These are phyloP conservation scores for Chrysodeixis includens DNA, from an alignment of 2,888 invertebrate species.

Conservation along the genomic window DNA sequence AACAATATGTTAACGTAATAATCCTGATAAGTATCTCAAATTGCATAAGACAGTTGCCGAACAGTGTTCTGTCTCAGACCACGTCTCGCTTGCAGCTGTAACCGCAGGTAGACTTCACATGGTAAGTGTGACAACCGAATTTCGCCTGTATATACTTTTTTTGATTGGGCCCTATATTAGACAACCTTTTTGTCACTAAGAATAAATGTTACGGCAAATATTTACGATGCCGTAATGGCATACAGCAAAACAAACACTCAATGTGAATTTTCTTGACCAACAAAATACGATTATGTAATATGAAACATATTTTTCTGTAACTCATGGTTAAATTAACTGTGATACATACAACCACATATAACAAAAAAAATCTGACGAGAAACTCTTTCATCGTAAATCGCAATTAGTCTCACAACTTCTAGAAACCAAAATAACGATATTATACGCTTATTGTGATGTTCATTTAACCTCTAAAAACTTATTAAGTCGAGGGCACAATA, in stretches of 20 bases:
- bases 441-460: background rate
- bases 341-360: background rate
- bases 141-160: too few species aligned
- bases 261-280: too few species aligned
- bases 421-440: constrained; percentile 22
- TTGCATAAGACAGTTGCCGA: background rate
- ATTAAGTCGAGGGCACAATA: background rate
- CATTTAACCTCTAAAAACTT: constrained; percentile 11
- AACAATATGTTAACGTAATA: too few species aligned
- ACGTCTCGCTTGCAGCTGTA: constrained; percentile 52
- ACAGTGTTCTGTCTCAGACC: constrained; percentile 21
- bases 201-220: too few species aligned
- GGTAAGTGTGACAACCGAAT: constrained; percentile 1
- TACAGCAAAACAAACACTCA: too few species aligned
- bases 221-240: too few species aligned
- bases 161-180: too few species aligned
- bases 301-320: too few species aligned
- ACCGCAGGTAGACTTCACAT: constrained; percentile 47
- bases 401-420: constrained; percentile 20
- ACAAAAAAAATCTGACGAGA: constrained; percentile 7
- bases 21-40: too few species aligned
- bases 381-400: constrained; percentile 17
- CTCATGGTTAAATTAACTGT: background rate
- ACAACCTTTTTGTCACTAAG: too few species aligned
- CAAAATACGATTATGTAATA: too few species aligned